phyloP scores from a whole-genome alignment of 2,888 invertebrate species.

The Amblyjoppa proteus region DNA sequence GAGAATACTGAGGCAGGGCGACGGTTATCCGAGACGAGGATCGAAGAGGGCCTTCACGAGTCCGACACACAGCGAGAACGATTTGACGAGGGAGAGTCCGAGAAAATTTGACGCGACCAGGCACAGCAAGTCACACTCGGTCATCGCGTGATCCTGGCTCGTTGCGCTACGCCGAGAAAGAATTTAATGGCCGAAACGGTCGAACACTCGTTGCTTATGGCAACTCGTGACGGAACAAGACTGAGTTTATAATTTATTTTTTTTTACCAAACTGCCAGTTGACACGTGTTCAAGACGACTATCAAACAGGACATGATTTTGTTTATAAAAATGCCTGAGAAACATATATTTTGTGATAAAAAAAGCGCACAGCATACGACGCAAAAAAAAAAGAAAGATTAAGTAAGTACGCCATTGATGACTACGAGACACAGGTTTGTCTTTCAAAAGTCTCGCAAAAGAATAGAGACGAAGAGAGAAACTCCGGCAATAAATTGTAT shows the following conservation, averaged over 20 bases:
- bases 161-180: conserved; percentile 1
- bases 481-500: conserved; percentile 20
- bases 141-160: conserved; percentile 50
- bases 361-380: neutral
- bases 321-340: neutral
- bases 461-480: conserved; percentile 38
- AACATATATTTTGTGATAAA: neutral
- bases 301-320: no score
- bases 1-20: conserved; percentile 76
- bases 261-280: no score
- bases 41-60: conserved; percentile 67
- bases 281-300: no score
- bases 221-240: conserved; percentile 7
- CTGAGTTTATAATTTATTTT: neutral
- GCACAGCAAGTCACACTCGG: conserved; percentile 69
- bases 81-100: conserved; percentile 70
- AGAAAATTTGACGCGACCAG: conserved; percentile 60
- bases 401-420: neutral
- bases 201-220: conserved; percentile 15
- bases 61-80: conserved; percentile 68
- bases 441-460: conserved; percentile 37
- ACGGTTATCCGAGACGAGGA: conserved; percentile 72
- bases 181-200: conserved; percentile 29
- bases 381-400: neutral
- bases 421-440: conserved; percentile 47